Base-by-base conservation (phyloP, 2,113 vertebrate species). In the Prochilodus magdalenae region DNA sequence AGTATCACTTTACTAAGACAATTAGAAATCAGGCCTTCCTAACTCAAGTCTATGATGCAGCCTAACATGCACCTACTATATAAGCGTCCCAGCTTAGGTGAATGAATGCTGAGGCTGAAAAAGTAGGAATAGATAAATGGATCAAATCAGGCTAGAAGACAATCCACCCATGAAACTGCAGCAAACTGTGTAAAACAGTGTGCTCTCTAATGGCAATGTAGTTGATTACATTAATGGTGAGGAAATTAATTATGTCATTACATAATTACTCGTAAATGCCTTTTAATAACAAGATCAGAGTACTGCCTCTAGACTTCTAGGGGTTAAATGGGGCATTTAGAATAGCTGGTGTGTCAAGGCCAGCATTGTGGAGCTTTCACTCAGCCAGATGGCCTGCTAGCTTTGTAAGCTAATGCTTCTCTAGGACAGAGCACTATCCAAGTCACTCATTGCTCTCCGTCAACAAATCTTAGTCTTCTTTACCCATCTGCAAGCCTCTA, bases 1-100 rank as follows among this genome's bases (percentile, higher is more conserved):
- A 29, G 79, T 81, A 71, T 88, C 84, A 80, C 26, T 79, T 83
- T 79, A 84, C 81, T 76, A 79, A 86, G 74, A 20, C 71, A 83
- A 87, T 87, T 86, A 87, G 66, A 83, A 83, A 77, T 77, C 59
- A 77, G 26, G 40, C 40, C 40, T 67, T 27, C 11, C 65, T 53
- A 18, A 55, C 62, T 67, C 20, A 55, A 67, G 47, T 55, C 22
- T 24, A 36, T 1, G 20, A 13, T 13, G 4, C 24, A 55, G 29
- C 63, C 63, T 78, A 66, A 69, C 36, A 10, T 65, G 20, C 62
- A 65, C 5, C 14, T 78, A 59, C 24, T 13, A 2, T 40, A n/a
- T 33, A 4, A 57, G 33, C 59, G n/a, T 49, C 12, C 5, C 57
- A 62, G 57, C 15, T 6, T 27, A 1, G 53, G 16, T 14, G 26